Evolutionary conservation across 2,888 invertebrate species (phyloP), one percentile per base, ranked within the genome.

Genomic region (Biston betularia): DNA sequence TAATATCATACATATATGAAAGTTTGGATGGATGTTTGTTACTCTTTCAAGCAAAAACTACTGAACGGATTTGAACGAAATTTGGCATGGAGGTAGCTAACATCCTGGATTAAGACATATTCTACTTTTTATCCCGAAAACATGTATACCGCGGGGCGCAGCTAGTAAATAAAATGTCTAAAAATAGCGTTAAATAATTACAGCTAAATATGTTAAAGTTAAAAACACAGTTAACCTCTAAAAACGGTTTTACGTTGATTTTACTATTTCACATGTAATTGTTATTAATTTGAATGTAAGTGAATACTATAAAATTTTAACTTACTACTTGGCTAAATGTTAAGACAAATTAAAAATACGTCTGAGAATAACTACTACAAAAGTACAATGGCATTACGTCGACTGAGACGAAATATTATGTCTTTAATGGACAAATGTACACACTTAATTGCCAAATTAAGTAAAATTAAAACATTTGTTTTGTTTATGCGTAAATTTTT

Each of bases 351-450:
- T 55, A 65, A 35, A 46, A 54, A 35, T 48, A 35, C 10, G 5
- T 52, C 38, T 65, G 60, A 52, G 65, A 65, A 55, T 46, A 57
- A 48, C 50, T 49, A 60, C 53, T 54, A 24, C 24, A 24, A 24
- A 2, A 3, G 24, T 54, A 24, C 24, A 24, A 24, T 24, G 24
- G 24, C 24, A 24, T 24, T 24, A 24, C 24, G 24, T 24, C 24
- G 24, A 24, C 24, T 60, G 34, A 65, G 53, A 50, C 10, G 24
- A 48, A 54, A 15, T 55, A 60, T 65, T 55, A 48, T 24, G 3
- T 24, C 24, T 24, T 24, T 24, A 24, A 24, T 14, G 33, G 34
- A 46, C 12, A 33, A 44, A 45, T 34, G 42, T 55, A 55, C 24
- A 10, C 0, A 40, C 8, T 33, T 59, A 49, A 15, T 38, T 49